Conservation (phyloP, 2,888 invertebrate species). For the Drosophila parthenogenetica region DNA sequence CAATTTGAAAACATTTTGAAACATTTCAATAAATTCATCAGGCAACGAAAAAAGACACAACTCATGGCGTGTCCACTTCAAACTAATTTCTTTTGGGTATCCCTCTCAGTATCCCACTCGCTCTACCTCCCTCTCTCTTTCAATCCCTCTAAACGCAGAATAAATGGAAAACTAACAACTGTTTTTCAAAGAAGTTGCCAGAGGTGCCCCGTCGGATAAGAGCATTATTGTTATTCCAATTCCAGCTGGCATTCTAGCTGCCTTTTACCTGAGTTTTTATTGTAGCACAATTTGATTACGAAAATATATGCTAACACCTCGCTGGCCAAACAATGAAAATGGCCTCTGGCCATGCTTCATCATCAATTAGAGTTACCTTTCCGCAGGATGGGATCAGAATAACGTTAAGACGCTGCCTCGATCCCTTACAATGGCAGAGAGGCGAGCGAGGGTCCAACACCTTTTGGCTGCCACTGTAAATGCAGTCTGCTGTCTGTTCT, state of each 20-base stretch:
- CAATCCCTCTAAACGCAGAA: slow-evolving; percentile 62
- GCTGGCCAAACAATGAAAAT: slow-evolving; percentile 61
- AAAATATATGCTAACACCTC: slow-evolving; percentile 80
- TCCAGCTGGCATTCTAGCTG: slow-evolving; percentile 55
- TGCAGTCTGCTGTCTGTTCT: neutral
- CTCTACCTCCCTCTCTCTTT: neutral
- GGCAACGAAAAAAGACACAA: slow-evolving; percentile 42
- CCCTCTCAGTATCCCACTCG: neutral
- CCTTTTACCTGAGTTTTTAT: slow-evolving; percentile 64
- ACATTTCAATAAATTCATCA: slow-evolving; percentile 77
- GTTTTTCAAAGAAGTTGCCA: slow-evolving; percentile 46
- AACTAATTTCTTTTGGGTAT: slow-evolving; percentile 59
- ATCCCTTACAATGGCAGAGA: slow-evolving; percentile 53
- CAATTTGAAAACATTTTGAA: slow-evolving; percentile 56
- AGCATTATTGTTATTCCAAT: slow-evolving; percentile 29
- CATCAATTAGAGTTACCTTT: slow-evolving; percentile 81
- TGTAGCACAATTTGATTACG: slow-evolving; percentile 74
- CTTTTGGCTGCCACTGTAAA: slow-evolving; percentile 64
- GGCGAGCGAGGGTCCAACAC: slow-evolving; percentile 48
- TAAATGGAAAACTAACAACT: slow-evolving; percentile 78
- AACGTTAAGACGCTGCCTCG: slow-evolving; percentile 22
- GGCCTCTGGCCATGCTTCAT: slow-evolving; percentile 56
- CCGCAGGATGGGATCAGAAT: slow-evolving; percentile 72
- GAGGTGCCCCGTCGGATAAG: slow-evolving; percentile 29
- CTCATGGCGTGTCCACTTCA: slow-evolving; percentile 67